These are phyloP conservation scores for Melieria omissa DNA, from an alignment of 2,888 invertebrate genomes.

Conservation along the genomic window DNA sequence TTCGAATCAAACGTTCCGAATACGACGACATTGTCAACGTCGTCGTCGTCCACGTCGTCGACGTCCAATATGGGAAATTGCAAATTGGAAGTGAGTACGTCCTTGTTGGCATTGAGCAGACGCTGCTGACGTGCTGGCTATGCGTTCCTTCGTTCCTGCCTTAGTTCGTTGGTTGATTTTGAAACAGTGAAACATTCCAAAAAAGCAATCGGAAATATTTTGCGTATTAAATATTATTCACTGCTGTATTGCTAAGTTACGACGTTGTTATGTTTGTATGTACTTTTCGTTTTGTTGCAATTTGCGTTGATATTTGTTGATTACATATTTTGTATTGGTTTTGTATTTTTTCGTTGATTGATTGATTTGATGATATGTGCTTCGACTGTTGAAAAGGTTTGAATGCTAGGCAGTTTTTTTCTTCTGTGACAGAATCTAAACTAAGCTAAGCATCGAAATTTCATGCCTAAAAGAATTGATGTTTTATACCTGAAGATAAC, in stretches of 20 bases:
- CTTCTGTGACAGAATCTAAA: too few species aligned
- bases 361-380: neutral
- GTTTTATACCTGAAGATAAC: too few species aligned
- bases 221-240: neutral
- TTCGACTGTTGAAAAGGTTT: neutral
- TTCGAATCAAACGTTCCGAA: conserved; percentile 40
- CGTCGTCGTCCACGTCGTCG: conserved; percentile 11
- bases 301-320: conserved; percentile 32
- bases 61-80: conserved; percentile 43
- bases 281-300: conserved; percentile 14
- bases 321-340: conserved; percentile 20
- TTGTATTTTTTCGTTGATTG: conserved; percentile 10
- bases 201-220: too few species aligned
- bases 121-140: neutral
- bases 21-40: conserved; percentile 16
- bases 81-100: conserved; percentile 61
- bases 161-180: conserved; percentile 13
- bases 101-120: too few species aligned
- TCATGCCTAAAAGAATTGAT: too few species aligned
- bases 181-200: neutral
- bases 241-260: conserved; percentile 13
- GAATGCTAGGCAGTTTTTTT: too few species aligned
- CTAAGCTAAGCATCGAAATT: too few species aligned
- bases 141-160: conserved; percentile 5
- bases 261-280: conserved; percentile 29